A percentile compares a stretch with the other conserved stretches of the same genome.
Evolutionary conservation across 2,113 vertebrate genomes (phyloP).

Genomic region (Mormyrus lacerda): DNA sequence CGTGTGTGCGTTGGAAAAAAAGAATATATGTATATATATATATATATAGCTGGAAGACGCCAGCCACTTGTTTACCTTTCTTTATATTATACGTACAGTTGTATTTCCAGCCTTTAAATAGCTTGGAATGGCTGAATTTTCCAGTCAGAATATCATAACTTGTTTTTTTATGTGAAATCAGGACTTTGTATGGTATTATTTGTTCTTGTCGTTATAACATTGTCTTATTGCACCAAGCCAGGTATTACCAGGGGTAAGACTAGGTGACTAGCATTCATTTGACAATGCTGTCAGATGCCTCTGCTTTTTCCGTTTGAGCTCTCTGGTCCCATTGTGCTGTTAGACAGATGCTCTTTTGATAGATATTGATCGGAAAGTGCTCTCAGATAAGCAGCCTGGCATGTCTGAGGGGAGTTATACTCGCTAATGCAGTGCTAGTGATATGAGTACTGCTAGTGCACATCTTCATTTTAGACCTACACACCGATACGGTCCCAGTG

Average conservation of each 20-base stretch:
- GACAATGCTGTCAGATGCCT: background rate
- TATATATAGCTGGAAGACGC: background rate
- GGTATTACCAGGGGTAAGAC: background rate
- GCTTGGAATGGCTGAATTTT: background rate
- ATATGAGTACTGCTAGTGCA: background rate
- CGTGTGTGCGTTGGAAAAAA: too few species aligned
- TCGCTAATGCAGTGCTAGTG: conserved; percentile 13
- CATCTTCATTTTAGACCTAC: background rate
- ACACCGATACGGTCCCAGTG: background rate
- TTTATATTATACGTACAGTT: background rate
- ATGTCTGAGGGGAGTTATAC: conserved; percentile 16
- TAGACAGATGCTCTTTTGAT: conserved; percentile 49
- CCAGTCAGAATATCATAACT: background rate
- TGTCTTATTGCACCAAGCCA: conserved; percentile 6
- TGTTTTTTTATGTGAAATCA: background rate
- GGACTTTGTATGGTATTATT: background rate
- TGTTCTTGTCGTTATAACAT: background rate
- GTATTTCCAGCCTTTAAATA: background rate
- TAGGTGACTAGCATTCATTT: background rate
- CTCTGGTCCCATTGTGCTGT: conserved; percentile 30
- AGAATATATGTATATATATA: background rate
- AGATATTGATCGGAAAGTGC: conserved; percentile 52
- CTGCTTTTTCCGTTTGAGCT: conserved; percentile 42
- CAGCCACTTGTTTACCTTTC: background rate
- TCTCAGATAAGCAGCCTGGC: conserved; percentile 18